These are phyloP conservation scores for Luperina nickerlii DNA, from an alignment of 2,888 invertebrate species.

Conservation along the genomic window DNA sequence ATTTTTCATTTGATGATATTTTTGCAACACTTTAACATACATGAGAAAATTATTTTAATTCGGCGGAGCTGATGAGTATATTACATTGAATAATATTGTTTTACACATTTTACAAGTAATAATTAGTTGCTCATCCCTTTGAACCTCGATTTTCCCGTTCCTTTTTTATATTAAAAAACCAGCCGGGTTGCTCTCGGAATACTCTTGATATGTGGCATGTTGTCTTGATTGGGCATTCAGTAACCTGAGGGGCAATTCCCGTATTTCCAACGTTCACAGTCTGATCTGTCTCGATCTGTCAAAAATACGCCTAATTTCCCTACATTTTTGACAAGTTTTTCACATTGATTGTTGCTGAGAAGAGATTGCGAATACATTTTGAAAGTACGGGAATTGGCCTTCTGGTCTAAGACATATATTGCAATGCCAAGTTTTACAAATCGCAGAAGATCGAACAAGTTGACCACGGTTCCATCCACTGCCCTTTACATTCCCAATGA, in stretches of 20 bases:
- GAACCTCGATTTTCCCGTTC: neutral
- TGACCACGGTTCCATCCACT: too few species aligned
- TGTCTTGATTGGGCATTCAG: neutral
- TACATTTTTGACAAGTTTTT: neutral
- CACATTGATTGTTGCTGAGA: neutral
- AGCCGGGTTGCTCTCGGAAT: neutral
- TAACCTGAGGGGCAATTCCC: neutral
- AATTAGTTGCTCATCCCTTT: neutral
- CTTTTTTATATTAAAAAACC: neutral
- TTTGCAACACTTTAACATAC: conserved; percentile 67
- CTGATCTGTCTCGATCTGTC: too few species aligned
- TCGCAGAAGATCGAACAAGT: neutral
- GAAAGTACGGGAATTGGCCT: neutral
- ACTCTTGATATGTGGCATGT: neutral
- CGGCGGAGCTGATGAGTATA: conserved; percentile 64
- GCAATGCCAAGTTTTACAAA: neutral
- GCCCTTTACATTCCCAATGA: neutral
- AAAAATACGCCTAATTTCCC: too few species aligned
- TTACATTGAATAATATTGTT: neutral
- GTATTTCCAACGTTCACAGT: neutral
- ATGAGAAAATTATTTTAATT: conserved; percentile 69
- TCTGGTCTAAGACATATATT: too few species aligned
- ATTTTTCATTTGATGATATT: conserved; percentile 60
- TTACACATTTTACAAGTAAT: neutral
- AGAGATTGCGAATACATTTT: neutral